Evolutionary conservation across 2,888 invertebrate genomes (phyloP), one percentile per base, ranked within the genome.

Genomic region (Gasteruption jaculator): DNA sequence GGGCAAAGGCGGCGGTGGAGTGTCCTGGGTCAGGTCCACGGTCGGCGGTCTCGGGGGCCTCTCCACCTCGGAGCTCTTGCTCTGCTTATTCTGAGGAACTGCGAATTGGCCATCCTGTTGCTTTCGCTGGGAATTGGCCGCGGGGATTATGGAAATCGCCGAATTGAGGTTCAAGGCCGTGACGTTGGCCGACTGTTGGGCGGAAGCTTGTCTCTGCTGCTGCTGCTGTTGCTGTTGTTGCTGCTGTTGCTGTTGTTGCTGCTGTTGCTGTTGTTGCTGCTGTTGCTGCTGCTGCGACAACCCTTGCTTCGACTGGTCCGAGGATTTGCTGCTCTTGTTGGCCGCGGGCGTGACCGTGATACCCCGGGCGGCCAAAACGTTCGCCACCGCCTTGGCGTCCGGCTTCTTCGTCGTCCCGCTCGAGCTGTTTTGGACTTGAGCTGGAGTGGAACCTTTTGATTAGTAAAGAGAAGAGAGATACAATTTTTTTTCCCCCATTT

Each of bases 371-470:
- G 86, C 86, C 43, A 88, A 68, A 43, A 87, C 83, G 61, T 82
- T 84, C 0, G 87, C 86, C 58, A 88, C 86, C 1, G 83, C 83
- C 57, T 80, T 83, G 1, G 85, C 83, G 62, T 86, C 84, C 25
- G 80, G 80, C 56, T 81, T 81, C 34, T 81, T 80, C 2, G 72
- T 61, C 38, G 48, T 43, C 7, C 58, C 48, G 8, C 54, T 53
- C 7, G 58, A 49, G 15, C 58, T 48, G 38, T 55, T 68, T 41
- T 65, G 64, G 38, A 61, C 56, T 63, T 68, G 68, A 49, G 65
- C 64, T 61, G 65, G 60, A 58, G 60, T 59, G 54, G 64, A 63
- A 62, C 68, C 68, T 69, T 65, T 43, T 53, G 38, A 62, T 65
- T 62, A 65, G 57, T 58, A 54, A 57, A 51, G n/a, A n/a, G n/a